Percentiles rank a stretch among this genome's conserved stretches.
Conservation (phyloP, 2,797 vertebrate species). For the Vespertilio murinus region DNA sequence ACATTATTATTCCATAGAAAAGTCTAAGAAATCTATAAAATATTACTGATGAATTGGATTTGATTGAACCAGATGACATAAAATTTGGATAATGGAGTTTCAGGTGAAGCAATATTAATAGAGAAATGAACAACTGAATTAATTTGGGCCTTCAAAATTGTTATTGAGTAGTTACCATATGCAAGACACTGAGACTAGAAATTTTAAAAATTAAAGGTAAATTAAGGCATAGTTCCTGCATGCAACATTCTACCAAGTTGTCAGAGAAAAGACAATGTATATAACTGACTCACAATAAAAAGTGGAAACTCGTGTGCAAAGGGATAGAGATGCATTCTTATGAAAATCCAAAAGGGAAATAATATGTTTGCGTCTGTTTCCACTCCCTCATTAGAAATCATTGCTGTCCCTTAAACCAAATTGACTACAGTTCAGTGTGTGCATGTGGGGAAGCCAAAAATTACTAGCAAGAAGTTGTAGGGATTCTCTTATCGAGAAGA, state of each 20-base stretch:
- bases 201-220: background rate
- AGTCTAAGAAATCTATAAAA: background rate
- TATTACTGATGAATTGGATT: background rate
- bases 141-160: conserved; percentile 21
- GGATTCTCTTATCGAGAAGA: conserved; percentile 1
- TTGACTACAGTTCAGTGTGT: background rate
- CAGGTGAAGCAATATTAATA: conserved; percentile 5
- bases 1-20: background rate
- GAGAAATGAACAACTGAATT: conserved; percentile 19
- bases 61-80: conserved; percentile 29
- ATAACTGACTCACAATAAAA: background rate
- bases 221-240: background rate
- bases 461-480: background rate
- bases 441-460: background rate
- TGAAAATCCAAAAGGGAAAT: background rate
- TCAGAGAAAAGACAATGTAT: background rate
- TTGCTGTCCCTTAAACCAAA: background rate
- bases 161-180: background rate
- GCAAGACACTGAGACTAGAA: conserved; percentile 17
- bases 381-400: background rate
- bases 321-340: background rate
- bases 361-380: background rate
- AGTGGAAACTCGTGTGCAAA: background rate
- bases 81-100: background rate
- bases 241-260: background rate